Percentiles rank a stretch among this genome's conserved stretches.
Evolutionary conservation across 2,888 invertebrate genomes (phyloP).

Genomic region (Stegophylla sp.): DNA sequence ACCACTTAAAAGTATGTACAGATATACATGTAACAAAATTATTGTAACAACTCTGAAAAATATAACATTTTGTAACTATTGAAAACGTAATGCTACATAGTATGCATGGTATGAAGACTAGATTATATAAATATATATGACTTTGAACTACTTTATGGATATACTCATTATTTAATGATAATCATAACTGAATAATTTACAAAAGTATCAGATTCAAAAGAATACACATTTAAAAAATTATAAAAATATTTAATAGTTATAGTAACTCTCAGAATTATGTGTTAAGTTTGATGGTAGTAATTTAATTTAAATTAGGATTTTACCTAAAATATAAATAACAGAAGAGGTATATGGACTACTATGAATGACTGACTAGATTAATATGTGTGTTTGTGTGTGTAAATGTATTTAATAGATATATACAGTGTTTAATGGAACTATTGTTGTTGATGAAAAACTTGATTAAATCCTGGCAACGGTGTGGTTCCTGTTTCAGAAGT

Average conservation of each 20-base stretch:
- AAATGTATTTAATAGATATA: background rate
- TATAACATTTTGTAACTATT: constrained; percentile 31
- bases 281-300: background rate
- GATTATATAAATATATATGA: constrained; percentile 35
- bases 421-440: constrained; percentile 43
- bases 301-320: background rate
- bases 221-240: constrained; percentile 12
- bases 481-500: constrained; percentile 64
- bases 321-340: constrained; percentile 12
- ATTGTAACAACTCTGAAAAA: constrained; percentile 31
- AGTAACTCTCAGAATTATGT: background rate
- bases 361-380: constrained; percentile 52
- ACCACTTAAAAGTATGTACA: constrained; percentile 7
- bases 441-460: constrained; percentile 67
- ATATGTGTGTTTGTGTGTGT: background rate
- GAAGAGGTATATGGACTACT: constrained; percentile 9
- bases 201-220: constrained; percentile 9
- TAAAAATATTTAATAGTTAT: background rate
- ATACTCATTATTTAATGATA: constrained; percentile 1
- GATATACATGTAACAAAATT: constrained; percentile 17
- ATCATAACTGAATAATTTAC: background rate
- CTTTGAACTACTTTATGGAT: constrained; percentile 26
- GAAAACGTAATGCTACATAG: constrained; percentile 16
- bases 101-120: constrained; percentile 48
- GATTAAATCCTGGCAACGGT: constrained; percentile 67